Evolutionary conservation across 2,113 vertebrate species (phyloP), one percentile per base, ranked within the genome.

Genomic region (Atherinomorus stipes): DNA sequence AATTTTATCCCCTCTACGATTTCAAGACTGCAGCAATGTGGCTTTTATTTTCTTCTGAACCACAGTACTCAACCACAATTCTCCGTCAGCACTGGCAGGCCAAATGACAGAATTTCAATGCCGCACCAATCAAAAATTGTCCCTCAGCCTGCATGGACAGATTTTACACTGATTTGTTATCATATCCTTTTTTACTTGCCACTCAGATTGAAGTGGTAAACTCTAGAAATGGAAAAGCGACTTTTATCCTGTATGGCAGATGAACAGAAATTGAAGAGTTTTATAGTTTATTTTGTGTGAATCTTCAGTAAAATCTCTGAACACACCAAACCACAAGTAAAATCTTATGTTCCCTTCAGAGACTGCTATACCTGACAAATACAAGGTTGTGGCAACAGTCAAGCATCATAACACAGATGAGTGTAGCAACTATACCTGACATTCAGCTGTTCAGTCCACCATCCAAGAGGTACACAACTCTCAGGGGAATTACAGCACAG

Each of bases 371-470:
- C 13, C 16, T 40, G 37, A 69, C 34, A 64, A 52, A 42, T 21
- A 53, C 56, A 64, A 60, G 53, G 44, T 67, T 69, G 51, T 31
- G 66, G 63, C 56, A 31, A 15, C 23, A 58, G 26, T 62, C 40
- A 42, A 54, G 50, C 21, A 21, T 58, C 52, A 49, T 0, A 72
- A 49, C 58, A 66, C 22, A 71, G 22, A 70, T 16, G 68, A 80
- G 72, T 65, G 25, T 50, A 42, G 57, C 51, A 69, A 77, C 85
- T 64, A 9, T 93, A 95, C 94, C 94, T 95, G 90, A 76, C 69
- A 78, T 87, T 77, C 83, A 74, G 89, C 71, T 82, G 86, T 72
- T 67, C 88, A 60, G 80, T 74, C 88, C 85, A 80, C 79, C 91
- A 84, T 93, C 88, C 78, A 73, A 88, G 74, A 74, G 81, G 40